These are phyloP conservation scores for Ophioninae sp. DNA, from an alignment of 2,888 invertebrate genomes.

Conservation along the genomic window DNA sequence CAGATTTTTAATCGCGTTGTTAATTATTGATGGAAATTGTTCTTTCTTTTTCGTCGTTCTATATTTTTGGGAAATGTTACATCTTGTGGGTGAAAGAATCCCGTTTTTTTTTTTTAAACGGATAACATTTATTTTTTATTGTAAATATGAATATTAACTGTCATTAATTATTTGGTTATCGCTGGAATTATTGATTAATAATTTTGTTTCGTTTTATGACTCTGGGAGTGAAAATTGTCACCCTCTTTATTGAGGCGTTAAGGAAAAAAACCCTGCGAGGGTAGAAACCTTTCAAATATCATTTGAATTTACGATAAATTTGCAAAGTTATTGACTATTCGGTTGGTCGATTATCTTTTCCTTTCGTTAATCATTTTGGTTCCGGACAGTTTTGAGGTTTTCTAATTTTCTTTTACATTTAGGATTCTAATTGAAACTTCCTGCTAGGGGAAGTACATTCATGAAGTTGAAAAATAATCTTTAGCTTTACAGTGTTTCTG, in stretches of 20 bases:
- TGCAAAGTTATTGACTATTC: background rate
- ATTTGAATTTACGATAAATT: background rate
- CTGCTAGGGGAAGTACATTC: conserved; percentile 1
- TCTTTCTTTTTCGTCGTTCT: conserved; percentile 2
- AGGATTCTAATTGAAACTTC: background rate
- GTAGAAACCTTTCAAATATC: background rate
- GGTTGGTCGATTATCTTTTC: background rate
- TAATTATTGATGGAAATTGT: background rate
- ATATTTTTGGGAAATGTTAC: conserved; percentile 18
- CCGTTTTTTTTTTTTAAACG: background rate
- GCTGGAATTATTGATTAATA: too few species aligned
- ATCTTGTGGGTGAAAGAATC: background rate
- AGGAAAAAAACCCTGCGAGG: background rate
- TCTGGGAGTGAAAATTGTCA: too few species aligned
- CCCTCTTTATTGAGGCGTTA: too few species aligned
- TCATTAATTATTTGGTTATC: too few species aligned
- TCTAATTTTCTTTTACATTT: background rate
- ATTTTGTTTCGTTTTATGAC: too few species aligned
- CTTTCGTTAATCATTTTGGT: background rate
- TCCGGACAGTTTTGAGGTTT: background rate
- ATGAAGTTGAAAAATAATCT: background rate
- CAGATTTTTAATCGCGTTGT: background rate
- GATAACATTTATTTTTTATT: background rate
- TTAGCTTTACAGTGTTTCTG: background rate
- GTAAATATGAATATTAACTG: too few species aligned